A percentile compares a stretch with the other conserved stretches of the same genome.
phyloP scores from a whole-genome alignment of 2,797 vertebrate genomes.

The Acrossocheilus wenchowensis region DNA sequence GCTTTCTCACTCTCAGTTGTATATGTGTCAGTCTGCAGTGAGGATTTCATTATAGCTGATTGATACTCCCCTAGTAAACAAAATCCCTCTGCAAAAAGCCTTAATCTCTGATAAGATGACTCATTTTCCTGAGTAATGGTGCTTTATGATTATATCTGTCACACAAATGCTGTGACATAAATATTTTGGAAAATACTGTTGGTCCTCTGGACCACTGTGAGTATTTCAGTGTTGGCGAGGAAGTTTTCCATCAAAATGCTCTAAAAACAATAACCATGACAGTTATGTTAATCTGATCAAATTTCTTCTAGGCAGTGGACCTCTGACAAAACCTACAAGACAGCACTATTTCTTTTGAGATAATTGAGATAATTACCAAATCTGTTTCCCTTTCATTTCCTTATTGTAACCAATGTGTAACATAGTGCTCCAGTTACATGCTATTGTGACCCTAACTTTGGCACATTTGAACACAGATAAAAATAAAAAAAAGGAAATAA shows the following conservation, averaged over 20 bases:
- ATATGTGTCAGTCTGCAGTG: constrained; percentile 68
- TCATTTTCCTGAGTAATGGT: constrained; percentile 61
- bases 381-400: neutral
- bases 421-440: neutral
- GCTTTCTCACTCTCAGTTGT: constrained; percentile 71
- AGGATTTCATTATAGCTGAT: constrained; percentile 64
- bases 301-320: neutral
- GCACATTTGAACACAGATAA: neutral
- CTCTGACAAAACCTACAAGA: neutral
- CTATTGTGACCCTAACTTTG: neutral
- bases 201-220: neutral
- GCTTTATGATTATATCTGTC: constrained; percentile 62
- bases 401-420: neutral
- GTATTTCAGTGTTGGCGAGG: constrained; percentile 4
- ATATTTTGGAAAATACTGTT: constrained; percentile 42
- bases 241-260: neutral
- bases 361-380: neutral
- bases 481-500: neutral
- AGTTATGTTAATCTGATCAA: neutral
- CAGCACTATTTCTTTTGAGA: neutral
- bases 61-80: constrained; percentile 57
- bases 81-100: constrained; percentile 56
- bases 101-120: constrained; percentile 63
- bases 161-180: constrained; percentile 36
- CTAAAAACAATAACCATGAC: neutral